phyloP scores from a whole-genome alignment of 2,113 vertebrate genomes.

The Sakesphorus luctuosus region DNA sequence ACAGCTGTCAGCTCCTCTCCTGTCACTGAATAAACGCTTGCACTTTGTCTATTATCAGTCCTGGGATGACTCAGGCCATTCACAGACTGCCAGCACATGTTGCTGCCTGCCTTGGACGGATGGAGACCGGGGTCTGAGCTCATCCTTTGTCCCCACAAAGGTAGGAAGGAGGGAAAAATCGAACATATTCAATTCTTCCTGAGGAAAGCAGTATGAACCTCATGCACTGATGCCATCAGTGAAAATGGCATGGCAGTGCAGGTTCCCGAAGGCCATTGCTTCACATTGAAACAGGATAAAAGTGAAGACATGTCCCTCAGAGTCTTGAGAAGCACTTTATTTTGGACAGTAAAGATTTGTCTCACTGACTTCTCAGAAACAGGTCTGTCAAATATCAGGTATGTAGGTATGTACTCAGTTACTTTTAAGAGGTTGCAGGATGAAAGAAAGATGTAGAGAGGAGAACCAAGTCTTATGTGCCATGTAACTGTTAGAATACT shows the following conservation, averaged over 20 bases:
- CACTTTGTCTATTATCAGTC: neutral
- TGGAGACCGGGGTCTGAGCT: neutral
- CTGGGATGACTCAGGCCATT: neutral
- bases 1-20: neutral
- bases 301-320: neutral
- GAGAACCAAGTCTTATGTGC: neutral
- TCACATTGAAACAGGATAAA: neutral
- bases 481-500: neutral
- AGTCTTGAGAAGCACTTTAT: neutral
- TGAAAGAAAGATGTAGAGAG: neutral
- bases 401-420: neutral
- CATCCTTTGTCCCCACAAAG: neutral
- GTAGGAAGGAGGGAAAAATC: neutral
- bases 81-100: neutral
- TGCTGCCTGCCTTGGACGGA: neutral
- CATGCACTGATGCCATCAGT: fast-evolving
- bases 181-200: neutral
- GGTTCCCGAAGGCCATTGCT: neutral
- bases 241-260: neutral
- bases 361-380: neutral
- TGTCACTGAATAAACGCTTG: neutral
- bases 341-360: neutral
- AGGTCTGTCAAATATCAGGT: neutral
- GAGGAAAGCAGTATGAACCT: neutral
- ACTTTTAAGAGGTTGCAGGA: neutral